phyloP scores from a whole-genome alignment of 2,113 vertebrate species.

The Alethe diademata region DNA sequence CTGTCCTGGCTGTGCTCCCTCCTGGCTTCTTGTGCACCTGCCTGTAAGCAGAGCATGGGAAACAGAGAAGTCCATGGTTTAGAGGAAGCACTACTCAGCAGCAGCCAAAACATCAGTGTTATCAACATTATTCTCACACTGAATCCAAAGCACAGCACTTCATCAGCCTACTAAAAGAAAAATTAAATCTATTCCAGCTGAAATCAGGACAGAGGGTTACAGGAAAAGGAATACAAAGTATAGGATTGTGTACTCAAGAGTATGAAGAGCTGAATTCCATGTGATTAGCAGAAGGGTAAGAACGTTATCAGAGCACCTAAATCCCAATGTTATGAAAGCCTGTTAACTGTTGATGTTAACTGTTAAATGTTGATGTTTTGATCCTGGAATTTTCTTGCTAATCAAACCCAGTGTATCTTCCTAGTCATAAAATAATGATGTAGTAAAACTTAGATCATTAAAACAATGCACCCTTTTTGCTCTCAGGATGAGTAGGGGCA shows the following conservation, averaged over 20 bases:
- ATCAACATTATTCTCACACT: not conserved
- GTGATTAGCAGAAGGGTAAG: not conserved
- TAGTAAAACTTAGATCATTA: not conserved
- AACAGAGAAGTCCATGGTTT: not conserved
- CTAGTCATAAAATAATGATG: not conserved
- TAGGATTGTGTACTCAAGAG: not conserved
- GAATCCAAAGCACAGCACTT: not conserved
- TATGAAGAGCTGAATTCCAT: not conserved
- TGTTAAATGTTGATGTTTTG: not conserved
- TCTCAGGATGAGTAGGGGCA: not conserved
- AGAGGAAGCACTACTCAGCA: not conserved
- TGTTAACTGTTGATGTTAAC: not conserved
- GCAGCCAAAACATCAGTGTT: not conserved
- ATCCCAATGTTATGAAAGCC: not conserved
- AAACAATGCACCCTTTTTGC: not conserved
- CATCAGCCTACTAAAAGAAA: not conserved
- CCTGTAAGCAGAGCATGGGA: not conserved
- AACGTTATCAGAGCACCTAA: not conserved
- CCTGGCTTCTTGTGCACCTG: not conserved
- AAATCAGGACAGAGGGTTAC: not conserved
- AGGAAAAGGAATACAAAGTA: not conserved
- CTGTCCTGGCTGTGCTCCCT: not conserved
- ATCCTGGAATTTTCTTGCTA: not conserved
- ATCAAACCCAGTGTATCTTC: not conserved
- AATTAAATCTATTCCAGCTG: not conserved